These are phyloP conservation scores for Hedya salicella DNA, from an alignment of 2,888 invertebrate species.

Conservation along the genomic window DNA sequence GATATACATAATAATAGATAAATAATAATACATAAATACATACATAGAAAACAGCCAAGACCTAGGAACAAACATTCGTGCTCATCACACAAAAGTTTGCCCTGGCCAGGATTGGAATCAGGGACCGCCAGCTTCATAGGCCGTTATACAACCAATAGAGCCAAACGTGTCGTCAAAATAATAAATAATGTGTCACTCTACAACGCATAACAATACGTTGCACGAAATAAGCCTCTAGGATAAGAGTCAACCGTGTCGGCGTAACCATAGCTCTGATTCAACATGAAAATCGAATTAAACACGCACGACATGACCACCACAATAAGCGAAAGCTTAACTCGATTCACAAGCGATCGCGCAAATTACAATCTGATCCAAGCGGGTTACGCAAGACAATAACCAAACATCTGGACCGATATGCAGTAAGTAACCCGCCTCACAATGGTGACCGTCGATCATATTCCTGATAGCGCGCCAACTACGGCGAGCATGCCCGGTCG, in stretches of 20 bases:
- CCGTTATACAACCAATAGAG: no score
- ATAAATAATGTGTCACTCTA: no score
- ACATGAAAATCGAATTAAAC: slow-evolving; percentile 76
- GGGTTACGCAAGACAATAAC: slow-evolving; percentile 79
- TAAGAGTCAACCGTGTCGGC: slow-evolving; percentile 36
- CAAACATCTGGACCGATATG: slow-evolving; percentile 75
- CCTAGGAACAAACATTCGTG: no score
- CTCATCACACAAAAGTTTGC: no score
- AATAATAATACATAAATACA: no score
- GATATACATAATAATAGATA: no score
- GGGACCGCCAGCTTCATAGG: no score
- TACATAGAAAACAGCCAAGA: no score
- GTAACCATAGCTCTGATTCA: slow-evolving; percentile 61
- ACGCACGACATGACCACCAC: slow-evolving; percentile 76
- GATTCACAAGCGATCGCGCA: slow-evolving; percentile 64
- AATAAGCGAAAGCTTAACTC: slow-evolving; percentile 71
- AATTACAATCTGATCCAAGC: slow-evolving; percentile 77
- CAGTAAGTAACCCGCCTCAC: slow-evolving; percentile 74
- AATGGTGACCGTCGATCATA: slow-evolving; percentile 76
- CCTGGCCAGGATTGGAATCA: no score
- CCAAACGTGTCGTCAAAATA: no score
- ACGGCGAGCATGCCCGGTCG: slow-evolving; percentile 72
- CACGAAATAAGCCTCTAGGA: no score
- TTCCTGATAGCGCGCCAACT: slow-evolving; percentile 73
- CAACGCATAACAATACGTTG: no score